A percentile compares a stretch with the other conserved stretches of the same genome.
These are phyloP conservation scores for Linyphia triangularis DNA, from an alignment of 2,888 invertebrate species.

Conservation along the genomic window DNA sequence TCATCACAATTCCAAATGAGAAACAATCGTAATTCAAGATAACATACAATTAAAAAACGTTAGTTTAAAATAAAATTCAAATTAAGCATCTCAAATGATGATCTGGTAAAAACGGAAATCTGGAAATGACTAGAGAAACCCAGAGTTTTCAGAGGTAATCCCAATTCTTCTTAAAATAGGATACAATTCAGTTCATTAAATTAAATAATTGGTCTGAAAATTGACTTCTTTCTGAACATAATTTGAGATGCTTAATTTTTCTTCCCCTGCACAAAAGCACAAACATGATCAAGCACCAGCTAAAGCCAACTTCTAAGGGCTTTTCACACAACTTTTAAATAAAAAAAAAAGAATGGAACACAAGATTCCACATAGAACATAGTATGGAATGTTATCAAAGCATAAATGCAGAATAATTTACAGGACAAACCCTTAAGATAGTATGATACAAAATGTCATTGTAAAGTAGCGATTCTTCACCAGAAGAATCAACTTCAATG, in stretches of 20 bases:
- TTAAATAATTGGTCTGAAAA: constrained; percentile 19
- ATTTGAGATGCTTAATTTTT: constrained; percentile 21
- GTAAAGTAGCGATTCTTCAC: constrained; percentile 46
- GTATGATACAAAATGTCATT: constrained; percentile 38
- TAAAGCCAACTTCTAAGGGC: background rate
- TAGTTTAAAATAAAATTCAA: background rate
- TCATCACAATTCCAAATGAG: background rate
- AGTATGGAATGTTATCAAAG: constrained; percentile 61
- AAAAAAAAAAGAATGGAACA: constrained; percentile 28
- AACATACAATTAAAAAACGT: background rate
- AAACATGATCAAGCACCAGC: constrained; percentile 37
- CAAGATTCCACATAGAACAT: constrained; percentile 32
- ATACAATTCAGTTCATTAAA: background rate
- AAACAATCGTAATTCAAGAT: background rate
- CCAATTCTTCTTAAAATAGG: background rate
- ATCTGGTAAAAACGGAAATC: constrained; percentile 14
- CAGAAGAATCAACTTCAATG: constrained; percentile 4
- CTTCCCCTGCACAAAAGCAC: background rate
- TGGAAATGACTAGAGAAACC: constrained; percentile 70
- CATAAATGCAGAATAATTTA: constrained; percentile 31
- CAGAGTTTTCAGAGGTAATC: constrained; percentile 28
- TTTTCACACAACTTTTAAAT: constrained; percentile 11
- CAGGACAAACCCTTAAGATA: constrained; percentile 8
- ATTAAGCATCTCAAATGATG: constrained; percentile 32
- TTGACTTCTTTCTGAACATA: background rate